These are phyloP conservation scores for Rhadina sibilatrix DNA, from an alignment of 2,113 vertebrate species.

Conservation along the genomic window DNA sequence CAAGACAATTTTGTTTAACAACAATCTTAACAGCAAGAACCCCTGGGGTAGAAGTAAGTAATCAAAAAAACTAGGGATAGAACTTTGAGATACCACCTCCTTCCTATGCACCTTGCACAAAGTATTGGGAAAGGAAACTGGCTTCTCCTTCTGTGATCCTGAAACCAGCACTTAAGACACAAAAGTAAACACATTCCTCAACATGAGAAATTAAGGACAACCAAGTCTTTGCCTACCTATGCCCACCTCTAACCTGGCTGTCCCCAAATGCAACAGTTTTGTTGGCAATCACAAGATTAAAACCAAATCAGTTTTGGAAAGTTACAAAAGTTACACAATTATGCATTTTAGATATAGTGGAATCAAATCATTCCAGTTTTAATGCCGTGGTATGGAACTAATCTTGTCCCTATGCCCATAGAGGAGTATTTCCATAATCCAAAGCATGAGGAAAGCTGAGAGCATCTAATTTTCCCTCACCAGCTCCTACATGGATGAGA, in stretches of 20 bases:
- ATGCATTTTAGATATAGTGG: background rate
- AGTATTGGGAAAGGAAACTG: background rate
- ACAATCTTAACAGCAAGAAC: slow-evolving; percentile 49
- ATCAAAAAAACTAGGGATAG: background rate
- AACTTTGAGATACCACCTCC: slow-evolving; percentile 41
- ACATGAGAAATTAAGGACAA: background rate
- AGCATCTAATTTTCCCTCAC: background rate
- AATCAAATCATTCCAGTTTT: background rate
- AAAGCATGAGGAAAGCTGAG: background rate
- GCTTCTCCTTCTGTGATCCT: background rate
- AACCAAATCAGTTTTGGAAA: background rate
- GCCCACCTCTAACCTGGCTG: rapidly evolving
- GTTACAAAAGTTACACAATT: rapidly evolving
- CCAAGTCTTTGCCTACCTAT: background rate
- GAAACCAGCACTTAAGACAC: rapidly evolving
- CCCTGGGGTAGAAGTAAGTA: slow-evolving; percentile 49
- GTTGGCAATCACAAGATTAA: background rate
- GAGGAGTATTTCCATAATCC: background rate
- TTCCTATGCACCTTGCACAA: background rate
- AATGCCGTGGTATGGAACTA: background rate
- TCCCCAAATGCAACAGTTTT: background rate
- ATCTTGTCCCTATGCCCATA: background rate
- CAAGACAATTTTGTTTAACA: slow-evolving; percentile 60
- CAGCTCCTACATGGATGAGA: background rate
- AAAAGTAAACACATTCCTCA: background rate